A percentile compares a stretch with the other conserved stretches of the same genome.
These are phyloP conservation scores for Syngnathus typhle DNA, from an alignment of 2,113 vertebrate species.

Conservation along the genomic window DNA sequence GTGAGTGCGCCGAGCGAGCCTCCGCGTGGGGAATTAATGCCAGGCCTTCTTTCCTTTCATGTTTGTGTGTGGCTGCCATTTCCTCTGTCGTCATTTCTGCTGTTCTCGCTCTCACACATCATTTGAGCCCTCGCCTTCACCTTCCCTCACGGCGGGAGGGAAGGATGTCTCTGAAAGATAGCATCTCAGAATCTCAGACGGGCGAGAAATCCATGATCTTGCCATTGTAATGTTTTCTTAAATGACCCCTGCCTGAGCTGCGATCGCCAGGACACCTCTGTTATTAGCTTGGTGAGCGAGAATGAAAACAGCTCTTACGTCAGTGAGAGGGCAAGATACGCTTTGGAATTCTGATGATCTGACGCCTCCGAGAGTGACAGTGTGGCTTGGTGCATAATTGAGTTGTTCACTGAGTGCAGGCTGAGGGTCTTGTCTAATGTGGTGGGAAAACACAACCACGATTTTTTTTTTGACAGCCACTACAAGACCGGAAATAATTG, in stretches of 20 bases:
- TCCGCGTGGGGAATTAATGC: constrained; percentile 58
- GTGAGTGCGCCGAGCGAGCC: constrained; percentile 54
- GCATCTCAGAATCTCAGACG: constrained; percentile 41
- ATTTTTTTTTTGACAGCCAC: constrained; percentile 14
- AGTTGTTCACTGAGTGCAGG: constrained; percentile 23
- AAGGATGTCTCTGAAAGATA: constrained; percentile 43
- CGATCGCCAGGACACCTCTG: constrained; percentile 48
- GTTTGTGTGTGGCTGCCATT: constrained; percentile 51
- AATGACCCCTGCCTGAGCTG: constrained; percentile 38
- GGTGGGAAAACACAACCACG: constrained; percentile 14
- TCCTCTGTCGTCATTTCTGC: constrained; percentile 43
- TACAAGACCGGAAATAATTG: constrained; percentile 30
- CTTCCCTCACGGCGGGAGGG: constrained; percentile 28
- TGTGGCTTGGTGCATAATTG: constrained; percentile 30
- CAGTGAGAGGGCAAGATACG: constrained; percentile 38
- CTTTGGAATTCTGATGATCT: constrained; percentile 26
- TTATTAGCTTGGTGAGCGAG: constrained; percentile 53
- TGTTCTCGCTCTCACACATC: constrained; percentile 37
- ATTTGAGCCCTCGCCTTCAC: constrained; percentile 45
- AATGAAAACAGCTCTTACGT: constrained; percentile 63
- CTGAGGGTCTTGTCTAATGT: constrained; percentile 18
- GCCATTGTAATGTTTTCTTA: constrained; percentile 38
- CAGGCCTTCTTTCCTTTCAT: constrained; percentile 53
- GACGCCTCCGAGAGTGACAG: constrained; percentile 38
- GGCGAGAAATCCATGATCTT: constrained; percentile 49